phyloP scores from a whole-genome alignment of 1,140 invertebrate species.

The Harpegnathos saltator region DNA sequence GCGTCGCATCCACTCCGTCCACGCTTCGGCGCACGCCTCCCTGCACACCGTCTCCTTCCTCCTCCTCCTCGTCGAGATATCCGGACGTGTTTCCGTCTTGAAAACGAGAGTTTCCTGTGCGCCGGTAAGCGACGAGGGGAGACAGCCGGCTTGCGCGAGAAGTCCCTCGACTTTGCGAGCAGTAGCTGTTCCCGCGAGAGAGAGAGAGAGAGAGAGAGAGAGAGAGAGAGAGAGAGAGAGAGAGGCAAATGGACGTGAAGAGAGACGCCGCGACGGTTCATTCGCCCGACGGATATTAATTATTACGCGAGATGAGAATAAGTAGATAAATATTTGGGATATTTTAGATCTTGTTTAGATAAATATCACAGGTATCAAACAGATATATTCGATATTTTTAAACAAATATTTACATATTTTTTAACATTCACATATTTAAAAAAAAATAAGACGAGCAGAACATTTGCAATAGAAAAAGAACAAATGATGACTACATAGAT shows the following conservation, averaged over 20 bases:
- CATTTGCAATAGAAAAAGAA: no score
- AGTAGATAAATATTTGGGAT: no score
- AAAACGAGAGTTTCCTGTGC: constrained; percentile 23
- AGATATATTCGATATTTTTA: no score
- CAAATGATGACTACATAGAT: no score
- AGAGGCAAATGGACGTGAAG: constrained; percentile 3
- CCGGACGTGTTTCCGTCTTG: constrained; percentile 1
- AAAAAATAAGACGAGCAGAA: no score
- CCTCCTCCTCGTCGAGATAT: constrained; percentile 36
- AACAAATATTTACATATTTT: no score
- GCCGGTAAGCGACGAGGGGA: neutral
- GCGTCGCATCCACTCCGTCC: constrained; percentile 1
- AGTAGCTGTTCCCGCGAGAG: constrained; percentile 1
- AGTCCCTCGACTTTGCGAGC: neutral
- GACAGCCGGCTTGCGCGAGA: constrained; percentile 2
- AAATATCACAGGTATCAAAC: no score
- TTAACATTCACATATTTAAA: no score
- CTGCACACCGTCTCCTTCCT: neutral
- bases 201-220: constrained; percentile 28
- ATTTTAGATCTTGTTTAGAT: no score
- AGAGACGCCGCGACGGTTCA: constrained; percentile 46
- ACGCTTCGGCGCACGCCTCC: neutral
- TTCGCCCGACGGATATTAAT: constrained; percentile 66
- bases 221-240: constrained; percentile 35
- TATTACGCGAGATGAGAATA: no score